Evolutionary conservation across 2,888 invertebrate genomes (phyloP).

Genomic region (Sacculina carcini): DNA sequence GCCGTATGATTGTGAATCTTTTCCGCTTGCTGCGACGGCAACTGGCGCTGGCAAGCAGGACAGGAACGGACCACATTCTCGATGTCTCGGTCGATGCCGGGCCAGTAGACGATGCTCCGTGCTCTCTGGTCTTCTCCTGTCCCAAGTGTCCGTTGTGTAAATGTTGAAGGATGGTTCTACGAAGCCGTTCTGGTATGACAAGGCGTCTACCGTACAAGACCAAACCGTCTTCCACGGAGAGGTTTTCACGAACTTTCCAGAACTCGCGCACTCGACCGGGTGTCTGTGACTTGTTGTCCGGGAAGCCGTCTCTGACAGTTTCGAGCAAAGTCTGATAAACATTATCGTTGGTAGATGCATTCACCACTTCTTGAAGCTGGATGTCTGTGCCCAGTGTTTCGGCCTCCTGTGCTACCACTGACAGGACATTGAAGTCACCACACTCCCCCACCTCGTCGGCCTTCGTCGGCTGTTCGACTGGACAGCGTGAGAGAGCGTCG

Average conservation of each 20-base stretch:
- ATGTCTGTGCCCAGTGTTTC: neutral
- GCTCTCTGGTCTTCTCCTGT: neutral
- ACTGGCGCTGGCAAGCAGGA: neutral
- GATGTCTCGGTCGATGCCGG: neutral
- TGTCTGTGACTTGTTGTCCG: neutral
- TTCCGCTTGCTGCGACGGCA: neutral
- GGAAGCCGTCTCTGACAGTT: neutral
- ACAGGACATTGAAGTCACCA: neutral
- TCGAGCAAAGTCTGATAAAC: neutral
- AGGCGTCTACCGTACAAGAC: no score
- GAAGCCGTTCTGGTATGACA: neutral
- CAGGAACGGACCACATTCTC: neutral
- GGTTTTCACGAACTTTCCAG: neutral
- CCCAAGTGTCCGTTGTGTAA: neutral
- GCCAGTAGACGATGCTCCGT: neutral
- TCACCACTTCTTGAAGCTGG: neutral
- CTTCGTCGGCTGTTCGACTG: neutral
- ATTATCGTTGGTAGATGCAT: neutral
- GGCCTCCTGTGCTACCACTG: neutral
- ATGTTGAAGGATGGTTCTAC: neutral
- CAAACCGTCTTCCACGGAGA: neutral
- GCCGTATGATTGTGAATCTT: neutral
- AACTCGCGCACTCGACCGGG: neutral
- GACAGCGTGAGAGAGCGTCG: neutral
- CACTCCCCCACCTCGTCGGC: neutral